Base-by-base conservation (phyloP, 2,113 vertebrate genomes). In the Oriolus oriolus region DNA sequence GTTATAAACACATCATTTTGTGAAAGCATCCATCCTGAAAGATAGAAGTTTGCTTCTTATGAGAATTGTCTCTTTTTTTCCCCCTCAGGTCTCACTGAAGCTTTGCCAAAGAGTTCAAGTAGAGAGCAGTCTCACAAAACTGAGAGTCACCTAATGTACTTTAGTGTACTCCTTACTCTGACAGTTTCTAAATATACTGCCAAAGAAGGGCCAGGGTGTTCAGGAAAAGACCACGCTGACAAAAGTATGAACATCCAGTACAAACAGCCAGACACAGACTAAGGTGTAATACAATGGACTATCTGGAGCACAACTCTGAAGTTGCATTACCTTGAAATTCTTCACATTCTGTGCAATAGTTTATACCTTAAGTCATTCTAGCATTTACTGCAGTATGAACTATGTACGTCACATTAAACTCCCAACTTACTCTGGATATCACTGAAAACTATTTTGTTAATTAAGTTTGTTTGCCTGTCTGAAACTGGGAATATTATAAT, bases 101-200 rank as follows among this genome's bases (percentile, higher is more conserved):
- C 39, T 78, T 90, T 88, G 80, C 83, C 92, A 90, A 96, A 91
- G 84, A 70, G 53, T 61, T 93, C 64, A 74, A 84, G 53, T 10
- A 88, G 63, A 70, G 56, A 95, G 27, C 0, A 2, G 53, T 52
- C 41, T 66, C 82, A 88, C 75, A 65, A 78, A 91, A 91, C 84
- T 71, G 90, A 89, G 26, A 28, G 78, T 91, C 81, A 93, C 54
- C 49, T 35, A 77, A 77, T 92, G 74, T 92, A 59, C 88, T 91
- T 91, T 44, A 75, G 65, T 63, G 61, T 53, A 87, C 81, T 68
- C 64, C 59, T 53, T 35, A 88, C 44, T 95, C 90, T 80, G 73
- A 92, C 11, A 4, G 83, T 56, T 94, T 44, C 86, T 79, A 90
- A 97, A 95, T 91, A 74, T 90, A 92, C 44, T 70, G 35, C 73